A percentile compares a stretch with the other conserved stretches of the same genome.
Conservation (phyloP, 2,888 invertebrate species). For the Agonopterix arenella region DNA sequence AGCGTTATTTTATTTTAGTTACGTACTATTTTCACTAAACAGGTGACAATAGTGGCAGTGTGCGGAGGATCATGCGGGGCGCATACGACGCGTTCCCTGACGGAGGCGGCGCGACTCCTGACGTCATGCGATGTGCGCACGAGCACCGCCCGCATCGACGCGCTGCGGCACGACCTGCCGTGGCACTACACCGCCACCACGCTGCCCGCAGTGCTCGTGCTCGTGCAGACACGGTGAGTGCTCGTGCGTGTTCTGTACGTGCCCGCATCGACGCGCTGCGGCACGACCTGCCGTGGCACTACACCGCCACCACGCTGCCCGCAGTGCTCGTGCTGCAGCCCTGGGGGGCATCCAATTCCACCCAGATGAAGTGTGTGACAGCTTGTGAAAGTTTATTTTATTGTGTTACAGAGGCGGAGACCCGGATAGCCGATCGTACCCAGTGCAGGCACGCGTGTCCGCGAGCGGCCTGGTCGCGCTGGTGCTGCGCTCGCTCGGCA, state of each 20-base stretch:
- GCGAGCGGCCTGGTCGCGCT: constrained; percentile 82
- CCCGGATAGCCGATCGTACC: constrained; percentile 84
- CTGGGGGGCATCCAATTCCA: too few relatives aligned
- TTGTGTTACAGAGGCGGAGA: constrained; percentile 50
- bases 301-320: constrained; percentile 87
- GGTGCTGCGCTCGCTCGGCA: constrained; percentile 81
- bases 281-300: constrained; percentile 93
- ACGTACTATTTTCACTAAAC: constrained; percentile 12
- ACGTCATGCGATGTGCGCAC: constrained; percentile 53
- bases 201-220: constrained; percentile 89
- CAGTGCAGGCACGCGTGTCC: constrained; percentile 78
- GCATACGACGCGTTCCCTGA: constrained; percentile 80
- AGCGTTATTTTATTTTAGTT: background rate
- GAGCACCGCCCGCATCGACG: constrained; percentile 84
- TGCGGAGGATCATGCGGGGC: constrained; percentile 88
- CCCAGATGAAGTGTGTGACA: background rate
- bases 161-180: constrained; percentile 89
- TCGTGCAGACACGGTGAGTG: constrained; percentile 81
- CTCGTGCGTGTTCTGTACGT: too few relatives aligned
- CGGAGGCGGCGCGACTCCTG: constrained; percentile 80
- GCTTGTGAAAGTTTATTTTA: background rate
- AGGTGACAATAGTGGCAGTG: constrained; percentile 84
- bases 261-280: constrained; percentile 67
- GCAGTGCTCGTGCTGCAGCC: constrained; percentile 83
- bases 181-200: constrained; percentile 89